Percentiles rank a stretch among this genome's conserved stretches.
phyloP scores from a whole-genome alignment of 2,797 vertebrate genomes.

The Malacoraja senta region DNA sequence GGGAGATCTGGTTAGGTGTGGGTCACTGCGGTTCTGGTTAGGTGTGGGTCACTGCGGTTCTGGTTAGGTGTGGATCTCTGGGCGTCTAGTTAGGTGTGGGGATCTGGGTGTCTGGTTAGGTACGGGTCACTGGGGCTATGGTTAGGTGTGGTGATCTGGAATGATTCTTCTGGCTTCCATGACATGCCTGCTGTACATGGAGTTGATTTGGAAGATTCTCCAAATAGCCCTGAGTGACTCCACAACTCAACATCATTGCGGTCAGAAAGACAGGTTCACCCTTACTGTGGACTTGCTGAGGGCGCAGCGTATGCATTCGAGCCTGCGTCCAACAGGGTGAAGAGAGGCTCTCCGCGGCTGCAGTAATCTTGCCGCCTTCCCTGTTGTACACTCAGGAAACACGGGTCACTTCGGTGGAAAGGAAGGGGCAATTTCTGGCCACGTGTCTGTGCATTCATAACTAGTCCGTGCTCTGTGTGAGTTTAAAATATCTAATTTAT shows the following conservation, averaged over 20 bases:
- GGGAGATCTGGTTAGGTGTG: no score
- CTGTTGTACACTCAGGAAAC: background rate
- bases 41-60: no score
- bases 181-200: background rate
- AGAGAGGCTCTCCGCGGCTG: background rate
- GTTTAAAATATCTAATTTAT: slow-evolving; percentile 38
- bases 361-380: background rate
- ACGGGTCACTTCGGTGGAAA: background rate
- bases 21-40: no score
- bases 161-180: background rate
- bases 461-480: background rate
- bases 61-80: no score
- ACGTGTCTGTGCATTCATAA: no score
- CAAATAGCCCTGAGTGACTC: background rate
- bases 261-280: background rate
- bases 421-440: background rate
- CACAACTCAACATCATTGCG: background rate
- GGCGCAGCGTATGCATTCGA: background rate
- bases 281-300: background rate
- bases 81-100: no score
- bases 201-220: background rate
- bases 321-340: background rate
- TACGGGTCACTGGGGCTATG: no score
- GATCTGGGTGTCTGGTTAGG: no score
- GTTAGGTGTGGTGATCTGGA: no score